Evolutionary conservation across 2,888 invertebrate species (phyloP).

Genomic region (Acanthoscelides obtectus): DNA sequence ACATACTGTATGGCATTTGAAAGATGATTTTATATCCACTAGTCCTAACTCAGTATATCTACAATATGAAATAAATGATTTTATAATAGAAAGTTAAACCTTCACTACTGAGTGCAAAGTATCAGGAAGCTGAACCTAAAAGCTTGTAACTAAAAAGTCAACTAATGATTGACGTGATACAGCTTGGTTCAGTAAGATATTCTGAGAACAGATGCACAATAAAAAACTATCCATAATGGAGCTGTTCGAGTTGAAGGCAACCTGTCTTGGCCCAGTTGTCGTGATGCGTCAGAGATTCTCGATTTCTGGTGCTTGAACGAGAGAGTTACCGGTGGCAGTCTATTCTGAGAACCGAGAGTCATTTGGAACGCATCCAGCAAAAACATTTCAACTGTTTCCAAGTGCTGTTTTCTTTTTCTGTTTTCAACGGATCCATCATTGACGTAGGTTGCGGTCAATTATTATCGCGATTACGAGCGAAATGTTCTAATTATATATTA

Average conservation of each 20-base stretch:
- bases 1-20: too few relatives aligned
- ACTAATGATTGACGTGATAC: background rate
- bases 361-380: slow-evolving; percentile 2
- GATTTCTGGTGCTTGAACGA: background rate
- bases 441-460: background rate
- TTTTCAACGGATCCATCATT: slow-evolving; percentile 2
- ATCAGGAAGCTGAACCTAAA: too few relatives aligned
- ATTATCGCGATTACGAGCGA: background rate
- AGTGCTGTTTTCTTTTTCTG: slow-evolving; percentile 18
- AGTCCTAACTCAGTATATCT: too few relatives aligned
- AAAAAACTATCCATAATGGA: background rate
- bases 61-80: too few relatives aligned
- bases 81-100: too few relatives aligned
- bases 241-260: background rate
- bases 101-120: too few relatives aligned
- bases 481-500: background rate
- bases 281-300: background rate
- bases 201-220: background rate
- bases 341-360: background rate
- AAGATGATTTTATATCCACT: too few relatives aligned
- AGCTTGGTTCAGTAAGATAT: background rate
- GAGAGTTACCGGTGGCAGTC: background rate
- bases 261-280: background rate
- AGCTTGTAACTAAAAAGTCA: too few relatives aligned
- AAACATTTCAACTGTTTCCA: slow-evolving; percentile 25